A percentile compares a stretch with the other conserved stretches of the same genome.
Conservation (phyloP, 1,140 invertebrate species). For the Drosophila triauraria region DNA sequence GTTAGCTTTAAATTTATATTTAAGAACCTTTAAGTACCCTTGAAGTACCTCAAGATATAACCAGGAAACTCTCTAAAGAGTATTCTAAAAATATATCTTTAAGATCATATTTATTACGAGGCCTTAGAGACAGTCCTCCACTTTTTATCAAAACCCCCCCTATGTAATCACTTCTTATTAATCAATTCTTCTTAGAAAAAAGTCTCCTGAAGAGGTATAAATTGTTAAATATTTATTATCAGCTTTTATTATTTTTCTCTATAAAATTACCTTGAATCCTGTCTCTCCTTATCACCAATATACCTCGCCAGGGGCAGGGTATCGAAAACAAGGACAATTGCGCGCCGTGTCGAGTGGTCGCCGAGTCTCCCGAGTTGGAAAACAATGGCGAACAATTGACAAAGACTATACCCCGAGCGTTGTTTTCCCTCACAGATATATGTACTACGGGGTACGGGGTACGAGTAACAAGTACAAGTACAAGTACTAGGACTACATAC, state of each 20-base stretch:
- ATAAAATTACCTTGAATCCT: no score
- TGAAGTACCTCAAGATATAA: no score
- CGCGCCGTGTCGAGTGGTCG: constrained; percentile 61
- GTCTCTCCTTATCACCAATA: not conserved
- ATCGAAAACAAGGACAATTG: constrained; percentile 73
- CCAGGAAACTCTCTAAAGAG: not conserved
- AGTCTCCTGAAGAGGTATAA: no score
- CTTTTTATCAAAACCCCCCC: no score
- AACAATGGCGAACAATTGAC: constrained; percentile 74
- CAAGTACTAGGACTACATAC: not conserved
- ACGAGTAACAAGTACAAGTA: not conserved
- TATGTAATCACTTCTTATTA: no score
- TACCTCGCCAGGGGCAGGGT: constrained; percentile 5
- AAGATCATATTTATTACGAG: not conserved
- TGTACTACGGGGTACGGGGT: not conserved
- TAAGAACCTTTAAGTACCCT: no score
- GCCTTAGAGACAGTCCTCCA: no score
- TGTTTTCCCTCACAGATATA: not conserved
- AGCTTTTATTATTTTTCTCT: no score
- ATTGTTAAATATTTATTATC: no score
- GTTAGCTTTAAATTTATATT: no score
- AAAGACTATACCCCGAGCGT: constrained; percentile 14
- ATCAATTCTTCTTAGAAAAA: no score
- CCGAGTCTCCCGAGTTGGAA: constrained; percentile 61
- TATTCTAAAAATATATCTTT: not conserved